Conservation (phyloP, 1,140 invertebrate species). For the Drosophila subobscura region DNA sequence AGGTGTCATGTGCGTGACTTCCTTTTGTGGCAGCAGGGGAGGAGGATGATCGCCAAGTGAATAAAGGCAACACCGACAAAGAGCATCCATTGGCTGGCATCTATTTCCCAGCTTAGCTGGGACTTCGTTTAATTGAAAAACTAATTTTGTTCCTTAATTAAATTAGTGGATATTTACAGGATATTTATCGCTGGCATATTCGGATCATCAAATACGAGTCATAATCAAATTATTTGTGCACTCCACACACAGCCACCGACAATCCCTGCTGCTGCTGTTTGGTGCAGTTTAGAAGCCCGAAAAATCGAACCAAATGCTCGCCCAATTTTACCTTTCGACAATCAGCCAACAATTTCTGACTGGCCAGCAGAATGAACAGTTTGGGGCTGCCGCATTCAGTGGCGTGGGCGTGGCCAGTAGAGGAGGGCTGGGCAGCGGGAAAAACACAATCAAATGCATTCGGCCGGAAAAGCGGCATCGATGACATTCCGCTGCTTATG, state of each 20-base stretch:
- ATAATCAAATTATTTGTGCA: too few species aligned
- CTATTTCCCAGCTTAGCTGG: background rate
- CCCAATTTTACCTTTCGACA: slow-evolving; percentile 72
- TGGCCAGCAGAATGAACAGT: slow-evolving; percentile 65
- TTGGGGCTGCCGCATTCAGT: slow-evolving; percentile 24
- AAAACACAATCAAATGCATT: slow-evolving; percentile 82
- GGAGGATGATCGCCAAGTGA: too few species aligned
- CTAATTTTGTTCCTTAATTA: slow-evolving; percentile 17
- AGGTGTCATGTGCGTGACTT: slow-evolving; percentile 31
- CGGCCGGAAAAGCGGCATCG: slow-evolving; percentile 84
- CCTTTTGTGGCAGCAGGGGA: too few species aligned
- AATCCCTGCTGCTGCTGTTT: slow-evolving; percentile 17
- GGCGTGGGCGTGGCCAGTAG: slow-evolving; percentile 33
- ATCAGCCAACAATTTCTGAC: slow-evolving; percentile 59
- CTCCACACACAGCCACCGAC: background rate
- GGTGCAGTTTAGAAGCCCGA: slow-evolving; percentile 28
- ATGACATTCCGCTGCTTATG: slow-evolving; percentile 94
- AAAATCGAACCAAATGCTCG: slow-evolving; percentile 23
- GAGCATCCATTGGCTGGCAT: background rate
- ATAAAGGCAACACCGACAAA: background rate
- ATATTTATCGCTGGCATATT: background rate
- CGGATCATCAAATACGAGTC: too few species aligned
- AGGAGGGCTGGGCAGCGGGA: slow-evolving; percentile 31
- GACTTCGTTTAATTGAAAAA: slow-evolving; percentile 10
- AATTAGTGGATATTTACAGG: slow-evolving; percentile 18